Conservation (phyloP, 2,113 vertebrate genomes). For the Scartelaos histophorus region DNA sequence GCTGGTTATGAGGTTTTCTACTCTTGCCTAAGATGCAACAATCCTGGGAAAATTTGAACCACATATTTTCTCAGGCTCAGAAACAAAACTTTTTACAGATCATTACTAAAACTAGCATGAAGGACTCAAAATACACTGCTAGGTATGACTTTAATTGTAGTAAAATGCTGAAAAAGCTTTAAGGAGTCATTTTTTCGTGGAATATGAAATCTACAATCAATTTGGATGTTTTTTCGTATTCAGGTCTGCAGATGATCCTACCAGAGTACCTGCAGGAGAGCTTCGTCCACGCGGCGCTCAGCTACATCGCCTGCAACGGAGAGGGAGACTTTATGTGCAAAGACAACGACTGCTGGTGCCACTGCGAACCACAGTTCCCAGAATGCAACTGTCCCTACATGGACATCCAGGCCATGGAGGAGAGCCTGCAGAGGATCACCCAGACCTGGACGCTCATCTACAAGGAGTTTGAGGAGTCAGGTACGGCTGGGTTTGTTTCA, state of each 20-base stretch:
- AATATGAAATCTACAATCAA: too few relatives aligned
- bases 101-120: too few relatives aligned
- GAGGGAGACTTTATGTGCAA: slow-evolving; percentile 94
- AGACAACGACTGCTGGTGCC: slow-evolving; percentile 95
- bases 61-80: too few relatives aligned
- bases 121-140: too few relatives aligned
- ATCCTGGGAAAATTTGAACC: too few relatives aligned
- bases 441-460: slow-evolving; percentile 90
- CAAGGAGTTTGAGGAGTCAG: slow-evolving; percentile 93
- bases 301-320: slow-evolving; percentile 95
- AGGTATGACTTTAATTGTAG: too few relatives aligned
- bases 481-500: slow-evolving; percentile 60
- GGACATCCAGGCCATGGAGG: slow-evolving; percentile 97
- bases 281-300: slow-evolving; percentile 93
- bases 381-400: slow-evolving; percentile 97
- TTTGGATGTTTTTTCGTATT: too few relatives aligned
- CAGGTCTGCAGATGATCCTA: slow-evolving; percentile 92
- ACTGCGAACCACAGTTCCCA: slow-evolving; percentile 87
- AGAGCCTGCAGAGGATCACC: slow-evolving; percentile 88
- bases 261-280: slow-evolving; percentile 91
- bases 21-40: too few relatives aligned
- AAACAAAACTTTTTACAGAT: too few relatives aligned
- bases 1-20: too few relatives aligned
- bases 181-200: too few relatives aligned
- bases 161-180: too few relatives aligned